Percentiles rank a stretch among this genome's conserved stretches.
phyloP scores from a whole-genome alignment of 2,113 vertebrate genomes.

The Oryctolagus cuniculus region mOryCun1.1 NC_091450.1:47507001-47507500 shows the following conservation, averaged over 20 bases:
- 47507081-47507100: neutral
- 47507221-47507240: neutral
- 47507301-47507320: neutral
- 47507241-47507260: neutral
- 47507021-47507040: neutral
- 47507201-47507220: neutral
- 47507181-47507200: neutral
- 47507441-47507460: neutral
- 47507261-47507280: neutral
- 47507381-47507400: neutral
- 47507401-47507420: too few species aligned
- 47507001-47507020: neutral
- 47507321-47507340: neutral
- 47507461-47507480: fast-evolving
- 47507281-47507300: neutral
- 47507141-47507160: neutral
- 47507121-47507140: neutral
- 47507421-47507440: neutral
- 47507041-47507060: neutral
- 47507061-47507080: neutral
- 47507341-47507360: neutral
- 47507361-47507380: neutral
- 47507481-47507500: fast-evolving
- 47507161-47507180: neutral
- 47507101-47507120: conserved; percentile 4